Evolutionary conservation across 2,888 invertebrate species (phyloP).

Genomic region (Sesia apiformis): DNA sequence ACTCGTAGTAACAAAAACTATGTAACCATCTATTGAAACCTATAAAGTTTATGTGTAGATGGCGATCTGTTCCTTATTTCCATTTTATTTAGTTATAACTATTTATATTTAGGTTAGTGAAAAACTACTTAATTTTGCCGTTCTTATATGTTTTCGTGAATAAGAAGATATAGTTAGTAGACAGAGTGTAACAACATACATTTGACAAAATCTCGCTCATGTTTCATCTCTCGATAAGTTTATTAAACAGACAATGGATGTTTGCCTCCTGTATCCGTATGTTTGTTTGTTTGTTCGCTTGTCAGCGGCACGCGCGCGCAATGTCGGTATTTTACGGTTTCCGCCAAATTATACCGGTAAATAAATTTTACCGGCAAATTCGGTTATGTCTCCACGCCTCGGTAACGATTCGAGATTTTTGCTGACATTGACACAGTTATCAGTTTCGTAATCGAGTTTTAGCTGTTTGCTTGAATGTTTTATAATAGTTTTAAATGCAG

Average conservation of each 20-base stretch:
- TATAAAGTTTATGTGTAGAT: too few species aligned
- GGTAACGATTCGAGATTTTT: slow-evolving; percentile 8
- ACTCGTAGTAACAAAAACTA: too few species aligned
- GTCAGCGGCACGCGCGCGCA: slow-evolving; percentile 31
- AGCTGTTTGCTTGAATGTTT: slow-evolving; percentile 3
- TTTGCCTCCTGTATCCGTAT: slow-evolving; percentile 18
- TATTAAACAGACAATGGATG: slow-evolving; percentile 9
- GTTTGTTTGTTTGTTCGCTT: slow-evolving; percentile 29
- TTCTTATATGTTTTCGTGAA: too few species aligned
- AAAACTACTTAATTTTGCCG: too few species aligned
- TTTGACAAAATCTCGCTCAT: too few species aligned
- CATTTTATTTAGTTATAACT: too few species aligned
- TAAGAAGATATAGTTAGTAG: too few species aligned
- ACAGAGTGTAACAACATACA: too few species aligned
- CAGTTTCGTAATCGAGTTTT: slow-evolving; percentile 35
- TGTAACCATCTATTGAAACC: too few species aligned
- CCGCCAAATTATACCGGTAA: slow-evolving; percentile 17
- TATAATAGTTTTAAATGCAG: too few species aligned
- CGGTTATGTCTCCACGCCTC: slow-evolving; percentile 1
- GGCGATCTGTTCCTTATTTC: too few species aligned
- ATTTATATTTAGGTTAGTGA: too few species aligned
- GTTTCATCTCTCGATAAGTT: not conserved
- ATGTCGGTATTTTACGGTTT: slow-evolving; percentile 27
- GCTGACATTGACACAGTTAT: slow-evolving; percentile 53
- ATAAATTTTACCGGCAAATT: slow-evolving; percentile 1